These are phyloP conservation scores for Petrolisthes cinctipes DNA, from an alignment of 2,888 invertebrate genomes.

Conservation along the genomic window DNA sequence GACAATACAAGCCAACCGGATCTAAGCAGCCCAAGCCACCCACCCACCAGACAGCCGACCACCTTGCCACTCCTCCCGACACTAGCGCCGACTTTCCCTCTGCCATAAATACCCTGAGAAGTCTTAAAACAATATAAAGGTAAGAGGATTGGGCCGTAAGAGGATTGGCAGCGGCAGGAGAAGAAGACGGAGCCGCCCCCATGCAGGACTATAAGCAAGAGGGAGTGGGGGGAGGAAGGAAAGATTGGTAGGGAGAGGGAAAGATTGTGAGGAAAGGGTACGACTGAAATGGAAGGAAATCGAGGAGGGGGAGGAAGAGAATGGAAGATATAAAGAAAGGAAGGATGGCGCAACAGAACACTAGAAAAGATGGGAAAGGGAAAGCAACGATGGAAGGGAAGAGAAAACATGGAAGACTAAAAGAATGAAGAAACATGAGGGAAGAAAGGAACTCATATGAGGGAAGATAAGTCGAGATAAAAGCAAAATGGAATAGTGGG, in stretches of 20 bases:
- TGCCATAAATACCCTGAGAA: conserved; percentile 23
- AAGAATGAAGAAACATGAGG: background rate
- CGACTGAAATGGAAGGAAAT: background rate
- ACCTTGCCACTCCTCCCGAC: background rate
- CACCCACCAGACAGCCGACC: background rate
- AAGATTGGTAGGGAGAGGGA: background rate
- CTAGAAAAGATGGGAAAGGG: background rate
- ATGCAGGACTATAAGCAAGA: background rate
- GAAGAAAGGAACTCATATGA: background rate
- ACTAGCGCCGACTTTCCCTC: conserved; percentile 1
- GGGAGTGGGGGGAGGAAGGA: background rate
- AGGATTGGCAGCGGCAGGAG: conserved; percentile 33
- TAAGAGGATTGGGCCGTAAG: conserved; percentile 36
- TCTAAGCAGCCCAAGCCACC: background rate
- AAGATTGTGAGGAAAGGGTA: background rate
- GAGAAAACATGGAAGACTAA: background rate
- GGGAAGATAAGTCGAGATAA: background rate
- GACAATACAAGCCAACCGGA: no score
- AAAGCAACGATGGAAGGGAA: background rate
- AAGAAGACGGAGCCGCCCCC: background rate
- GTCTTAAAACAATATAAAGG: conserved; percentile 40
- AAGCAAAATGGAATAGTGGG: background rate
- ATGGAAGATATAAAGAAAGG: background rate
- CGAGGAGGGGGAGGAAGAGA: background rate
- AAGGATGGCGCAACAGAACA: background rate